A percentile compares a stretch with the other conserved stretches of the same genome.
phyloP scores from a whole-genome alignment of 2,113 vertebrate species.

The Lamprotornis superbus region DNA sequence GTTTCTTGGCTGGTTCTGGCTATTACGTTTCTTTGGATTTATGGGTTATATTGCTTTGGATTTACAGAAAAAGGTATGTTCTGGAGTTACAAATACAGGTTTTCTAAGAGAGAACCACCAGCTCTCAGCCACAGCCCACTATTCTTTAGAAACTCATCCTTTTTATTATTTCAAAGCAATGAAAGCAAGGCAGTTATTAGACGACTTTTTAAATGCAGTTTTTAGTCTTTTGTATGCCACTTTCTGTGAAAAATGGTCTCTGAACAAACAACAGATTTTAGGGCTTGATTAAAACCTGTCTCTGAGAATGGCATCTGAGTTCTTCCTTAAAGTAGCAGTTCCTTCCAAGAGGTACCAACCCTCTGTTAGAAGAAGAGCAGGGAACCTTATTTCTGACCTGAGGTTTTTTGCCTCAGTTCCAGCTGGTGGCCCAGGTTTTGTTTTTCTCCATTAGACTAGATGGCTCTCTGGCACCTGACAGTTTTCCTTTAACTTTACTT shows the following conservation, averaged over 20 bases:
- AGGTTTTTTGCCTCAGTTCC: not conserved
- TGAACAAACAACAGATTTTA: not conserved
- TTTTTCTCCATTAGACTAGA: not conserved
- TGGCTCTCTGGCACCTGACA: not conserved
- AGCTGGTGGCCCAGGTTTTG: not conserved
- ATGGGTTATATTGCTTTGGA: not conserved
- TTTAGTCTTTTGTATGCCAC: not conserved
- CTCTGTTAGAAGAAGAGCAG: not conserved
- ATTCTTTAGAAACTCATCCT: not conserved
- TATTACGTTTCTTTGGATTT: not conserved
- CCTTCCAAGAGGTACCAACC: not conserved
- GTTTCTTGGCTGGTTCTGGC: not conserved
- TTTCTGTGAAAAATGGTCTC: not conserved
- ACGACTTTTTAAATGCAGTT: not conserved
- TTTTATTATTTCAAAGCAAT: not conserved
- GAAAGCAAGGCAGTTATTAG: not conserved
- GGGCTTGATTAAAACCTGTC: not conserved
- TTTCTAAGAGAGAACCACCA: not conserved
- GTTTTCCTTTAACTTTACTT: not conserved
- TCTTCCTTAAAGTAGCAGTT: not conserved
- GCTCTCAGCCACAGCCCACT: not conserved
- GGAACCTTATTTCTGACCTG: not conserved
- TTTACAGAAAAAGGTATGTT: not conserved
- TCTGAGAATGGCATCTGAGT: not conserved
- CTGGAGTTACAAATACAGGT: not conserved